Evolutionary conservation across 1,140 invertebrate genomes (phyloP).

Genomic region (Eurytemora carolleeae): DNA sequence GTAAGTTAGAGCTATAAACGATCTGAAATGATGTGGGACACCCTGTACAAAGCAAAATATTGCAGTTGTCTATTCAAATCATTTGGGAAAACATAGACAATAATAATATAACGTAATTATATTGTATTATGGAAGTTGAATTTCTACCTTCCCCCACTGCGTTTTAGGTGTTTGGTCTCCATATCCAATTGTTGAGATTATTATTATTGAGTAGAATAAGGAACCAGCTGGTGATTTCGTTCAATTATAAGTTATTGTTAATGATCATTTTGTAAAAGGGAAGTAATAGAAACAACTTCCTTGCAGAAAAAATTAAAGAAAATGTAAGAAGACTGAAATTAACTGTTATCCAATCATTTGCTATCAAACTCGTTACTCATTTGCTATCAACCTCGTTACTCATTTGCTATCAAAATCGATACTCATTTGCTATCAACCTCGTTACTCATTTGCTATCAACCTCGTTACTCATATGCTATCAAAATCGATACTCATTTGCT

Average conservation of each 20-base stretch:
- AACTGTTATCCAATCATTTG: background rate
- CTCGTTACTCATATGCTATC: no score
- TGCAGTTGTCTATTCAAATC: no score
- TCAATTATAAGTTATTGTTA: background rate
- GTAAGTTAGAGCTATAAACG: no score
- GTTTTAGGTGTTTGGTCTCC: slow-evolving; percentile 24
- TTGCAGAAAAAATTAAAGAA: no score
- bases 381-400: background rate
- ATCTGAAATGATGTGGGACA: no score
- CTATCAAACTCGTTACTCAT: background rate
- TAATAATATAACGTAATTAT: no score
- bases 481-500: no score
- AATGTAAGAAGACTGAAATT: no score
- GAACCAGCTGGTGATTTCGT: slow-evolving; percentile 4
- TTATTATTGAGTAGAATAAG: slow-evolving; percentile 7
- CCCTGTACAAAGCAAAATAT: no score
- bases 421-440: background rate
- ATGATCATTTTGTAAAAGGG: background rate
- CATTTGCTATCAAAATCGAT: background rate
- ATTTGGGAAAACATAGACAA: no score
- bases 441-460: background rate
- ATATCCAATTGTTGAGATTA: slow-evolving; percentile 19
- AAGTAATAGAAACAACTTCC: background rate
- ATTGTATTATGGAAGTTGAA: no score
- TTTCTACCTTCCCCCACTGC: slow-evolving; percentile 21